phyloP scores from a whole-genome alignment of 2,888 invertebrate species.

The Carabus problematicus region DNA sequence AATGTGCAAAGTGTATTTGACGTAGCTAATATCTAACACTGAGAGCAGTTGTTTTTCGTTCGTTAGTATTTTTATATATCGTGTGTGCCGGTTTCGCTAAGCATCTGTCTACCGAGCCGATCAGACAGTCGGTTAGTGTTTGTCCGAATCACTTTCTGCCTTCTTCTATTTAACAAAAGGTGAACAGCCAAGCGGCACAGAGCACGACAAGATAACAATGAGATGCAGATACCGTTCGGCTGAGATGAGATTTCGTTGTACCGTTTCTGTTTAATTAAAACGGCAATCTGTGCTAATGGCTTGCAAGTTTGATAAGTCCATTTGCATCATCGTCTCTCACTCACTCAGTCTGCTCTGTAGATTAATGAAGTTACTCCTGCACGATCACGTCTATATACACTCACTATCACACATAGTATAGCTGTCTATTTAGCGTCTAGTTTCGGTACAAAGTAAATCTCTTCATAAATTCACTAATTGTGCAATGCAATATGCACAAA shows the following conservation, averaged over 20 bases:
- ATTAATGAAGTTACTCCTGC: slow-evolving; percentile 37
- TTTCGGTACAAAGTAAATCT: too few relatives aligned
- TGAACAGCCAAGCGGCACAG: slow-evolving; percentile 15
- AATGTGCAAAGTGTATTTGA: too few relatives aligned
- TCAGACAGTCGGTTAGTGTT: too few relatives aligned
- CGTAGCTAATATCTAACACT: too few relatives aligned
- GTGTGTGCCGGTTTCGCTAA: neutral
- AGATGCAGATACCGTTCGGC: neutral
- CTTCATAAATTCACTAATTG: too few relatives aligned
- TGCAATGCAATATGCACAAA: too few relatives aligned
- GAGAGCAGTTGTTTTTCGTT: too few relatives aligned
- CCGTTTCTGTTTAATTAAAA: slow-evolving; percentile 35
- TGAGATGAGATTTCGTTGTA: slow-evolving; percentile 28
- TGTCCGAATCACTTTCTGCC: too few relatives aligned
- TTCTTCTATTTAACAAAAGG: neutral
- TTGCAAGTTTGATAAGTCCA: slow-evolving; percentile 33
- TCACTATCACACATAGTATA: too few relatives aligned
- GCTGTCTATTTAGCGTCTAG: too few relatives aligned
- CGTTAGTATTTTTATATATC: too few relatives aligned
- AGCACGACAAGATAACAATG: slow-evolving; percentile 19
- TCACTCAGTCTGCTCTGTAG: neutral
- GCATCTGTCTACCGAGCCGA: neutral
- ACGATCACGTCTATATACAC: neutral
- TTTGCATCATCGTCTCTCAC: slow-evolving; percentile 8
- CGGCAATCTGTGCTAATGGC: slow-evolving; percentile 24